Base-by-base conservation (phyloP, 1,140 invertebrate genomes). In the Pogonus chalceus region DNA sequence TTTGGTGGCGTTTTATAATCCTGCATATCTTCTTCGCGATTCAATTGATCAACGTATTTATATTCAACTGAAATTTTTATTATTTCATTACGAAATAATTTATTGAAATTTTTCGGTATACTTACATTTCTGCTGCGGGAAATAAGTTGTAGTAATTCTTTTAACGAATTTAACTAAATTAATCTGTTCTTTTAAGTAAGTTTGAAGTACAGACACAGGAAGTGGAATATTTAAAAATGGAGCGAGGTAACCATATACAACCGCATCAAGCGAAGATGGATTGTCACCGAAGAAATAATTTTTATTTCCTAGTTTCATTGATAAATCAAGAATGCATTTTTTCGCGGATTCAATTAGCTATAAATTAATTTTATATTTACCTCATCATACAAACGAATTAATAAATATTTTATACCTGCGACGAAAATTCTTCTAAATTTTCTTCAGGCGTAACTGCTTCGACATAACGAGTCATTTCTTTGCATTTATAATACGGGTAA, bases 81-180 rank as follows among this genome's bases (percentile, higher is more conserved):
- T n/a, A n/a, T n/a, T n/a, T 31, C 4, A 43, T 43, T 10, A 43
- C 9, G 3, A 43, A 12, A 43, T 43, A 43, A 43, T 10, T 12
- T 12, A 10, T 43, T 12, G 37, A 43, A 43, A 18, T 43, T 9
- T 43, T 43, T 4, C 3, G 37, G 18, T 18, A 18, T 43, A 43
- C 4, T 43, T 43, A 43, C 37, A 18, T 43, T 43, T 43, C 18
- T 43, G 37, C 18, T 43, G 37, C 3, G 37, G 37, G 18, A 43
- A 43, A 43, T 10, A 43, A 12, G 37, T 10, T 4, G 7, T 43
- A 12, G 9, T 43, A 12, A 43, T 18, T 43, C 37, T 43, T 43
- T 43, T 43, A 9, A 43, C 18, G 18, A 43, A 43, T 18, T 43
- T 43, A 18, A 43, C 37, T 18, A 43, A 43, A 43, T 43, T 43